phyloP scores from a whole-genome alignment of 2,113 vertebrate species.

The Oplegnathus fasciatus region DNA sequence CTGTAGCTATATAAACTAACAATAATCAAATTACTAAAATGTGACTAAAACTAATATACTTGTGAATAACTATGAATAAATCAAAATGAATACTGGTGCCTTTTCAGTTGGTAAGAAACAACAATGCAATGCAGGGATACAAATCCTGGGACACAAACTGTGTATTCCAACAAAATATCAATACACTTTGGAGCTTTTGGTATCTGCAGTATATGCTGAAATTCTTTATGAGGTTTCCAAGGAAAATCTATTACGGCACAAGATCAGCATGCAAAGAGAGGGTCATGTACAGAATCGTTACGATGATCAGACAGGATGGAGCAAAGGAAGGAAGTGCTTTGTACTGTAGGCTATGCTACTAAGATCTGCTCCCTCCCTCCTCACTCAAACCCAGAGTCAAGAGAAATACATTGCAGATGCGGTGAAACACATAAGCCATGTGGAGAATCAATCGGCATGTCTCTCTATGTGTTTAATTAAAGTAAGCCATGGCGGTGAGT shows the following conservation, averaged over 20 bases:
- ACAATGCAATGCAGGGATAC: not conserved
- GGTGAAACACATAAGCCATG: slow-evolving; percentile 42
- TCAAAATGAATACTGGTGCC: not conserved
- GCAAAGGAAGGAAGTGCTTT: slow-evolving; percentile 56
- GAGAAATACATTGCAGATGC: slow-evolving; percentile 42
- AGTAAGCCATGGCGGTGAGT: not conserved
- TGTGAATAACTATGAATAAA: no score
- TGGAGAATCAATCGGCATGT: slow-evolving; percentile 59
- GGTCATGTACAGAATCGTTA: not conserved
- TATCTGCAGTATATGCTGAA: not conserved
- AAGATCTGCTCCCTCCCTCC: slow-evolving; percentile 23
- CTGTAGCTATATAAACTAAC: not conserved
- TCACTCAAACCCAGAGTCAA: slow-evolving; percentile 56
- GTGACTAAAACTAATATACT: no score
- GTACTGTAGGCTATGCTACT: slow-evolving; percentile 32
- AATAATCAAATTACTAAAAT: not conserved
- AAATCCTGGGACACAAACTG: not conserved
- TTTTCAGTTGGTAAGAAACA: not conserved
- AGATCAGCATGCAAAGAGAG: slow-evolving; percentile 23
- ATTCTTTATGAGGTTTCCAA: slow-evolving; percentile 27
- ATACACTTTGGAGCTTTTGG: not conserved
- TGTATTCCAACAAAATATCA: not conserved
- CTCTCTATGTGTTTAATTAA: slow-evolving; percentile 25
- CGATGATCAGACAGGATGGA: slow-evolving; percentile 46
- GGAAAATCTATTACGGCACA: slow-evolving; percentile 34